phyloP scores from a whole-genome alignment of 2,797 vertebrate species.

The Smutsia temminckii region DNA sequence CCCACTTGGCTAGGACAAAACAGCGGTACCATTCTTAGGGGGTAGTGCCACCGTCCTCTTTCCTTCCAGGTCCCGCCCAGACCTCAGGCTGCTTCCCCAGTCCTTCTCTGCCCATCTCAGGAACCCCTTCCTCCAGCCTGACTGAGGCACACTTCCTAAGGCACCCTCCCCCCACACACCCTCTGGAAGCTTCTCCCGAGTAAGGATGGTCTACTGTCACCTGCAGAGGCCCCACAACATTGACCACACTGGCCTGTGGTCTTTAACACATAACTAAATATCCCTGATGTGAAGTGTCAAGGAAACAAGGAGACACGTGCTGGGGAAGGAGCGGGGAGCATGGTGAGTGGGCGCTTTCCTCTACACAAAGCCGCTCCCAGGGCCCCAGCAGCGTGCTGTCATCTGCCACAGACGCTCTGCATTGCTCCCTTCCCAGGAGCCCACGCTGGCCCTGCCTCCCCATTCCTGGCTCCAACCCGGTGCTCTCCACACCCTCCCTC shows the following conservation, averaged over 20 bases:
- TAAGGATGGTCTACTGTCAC: not conserved
- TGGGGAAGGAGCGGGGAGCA: too few relatives aligned
- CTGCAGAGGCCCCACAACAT: not conserved
- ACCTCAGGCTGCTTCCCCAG: not conserved
- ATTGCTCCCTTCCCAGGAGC: not conserved
- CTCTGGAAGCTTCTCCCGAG: not conserved
- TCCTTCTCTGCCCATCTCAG: not conserved
- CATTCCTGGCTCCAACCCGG: not conserved
- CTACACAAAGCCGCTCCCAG: not conserved
- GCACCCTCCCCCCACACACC: not conserved
- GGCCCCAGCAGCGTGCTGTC: not conserved
- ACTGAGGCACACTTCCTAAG: not conserved
- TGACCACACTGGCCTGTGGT: not conserved
- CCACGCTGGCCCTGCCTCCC: not conserved
- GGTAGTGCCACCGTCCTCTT: not conserved
- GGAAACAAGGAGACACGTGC: not conserved
- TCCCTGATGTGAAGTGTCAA: not conserved
- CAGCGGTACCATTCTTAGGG: rapidly evolving
- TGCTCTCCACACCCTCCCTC: not conserved
- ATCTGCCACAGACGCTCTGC: not conserved
- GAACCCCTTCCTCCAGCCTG: not conserved
- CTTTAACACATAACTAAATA: not conserved
- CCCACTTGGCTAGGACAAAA: not conserved
- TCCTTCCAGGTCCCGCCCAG: not conserved
- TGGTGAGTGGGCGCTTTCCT: not conserved